A percentile compares a stretch with the other conserved stretches of the same genome.
Conservation (phyloP, 2,888 invertebrate genomes). For the Pycnomerus fuliginosus region DNA sequence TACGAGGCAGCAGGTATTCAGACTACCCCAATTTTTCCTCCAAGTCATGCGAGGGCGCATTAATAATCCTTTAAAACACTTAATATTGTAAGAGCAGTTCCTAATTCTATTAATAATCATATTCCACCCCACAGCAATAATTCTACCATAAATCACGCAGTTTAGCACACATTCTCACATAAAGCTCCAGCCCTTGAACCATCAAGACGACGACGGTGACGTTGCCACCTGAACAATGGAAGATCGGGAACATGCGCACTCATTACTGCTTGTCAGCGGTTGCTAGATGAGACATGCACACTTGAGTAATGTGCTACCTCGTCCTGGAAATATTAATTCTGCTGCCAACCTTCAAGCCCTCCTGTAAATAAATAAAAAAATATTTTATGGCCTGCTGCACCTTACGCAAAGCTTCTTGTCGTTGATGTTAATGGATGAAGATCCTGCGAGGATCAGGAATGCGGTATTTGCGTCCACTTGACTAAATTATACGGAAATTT, state of each 20-base stretch:
- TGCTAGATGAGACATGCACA: constrained; percentile 33
- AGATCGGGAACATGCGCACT: constrained; percentile 33
- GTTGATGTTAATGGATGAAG: constrained; percentile 9
- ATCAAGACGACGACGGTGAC: constrained; percentile 33
- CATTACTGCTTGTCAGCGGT: constrained; percentile 34
- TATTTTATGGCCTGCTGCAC: constrained; percentile 6
- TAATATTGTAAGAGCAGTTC: constrained; percentile 20
- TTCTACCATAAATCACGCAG: constrained; percentile 35
- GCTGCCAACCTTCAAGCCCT: no score
- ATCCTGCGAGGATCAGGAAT: constrained; percentile 7
- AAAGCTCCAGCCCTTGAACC: constrained; percentile 33
- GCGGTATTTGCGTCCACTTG: no score
- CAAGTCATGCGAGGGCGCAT: no score
- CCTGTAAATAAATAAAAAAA: constrained; percentile 15
- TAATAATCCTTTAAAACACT: constrained; percentile 18
- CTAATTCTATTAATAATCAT: constrained; percentile 31
- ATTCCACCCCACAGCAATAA: constrained; percentile 29
- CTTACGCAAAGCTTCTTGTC: constrained; percentile 7
- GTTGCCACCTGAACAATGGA: constrained; percentile 35
- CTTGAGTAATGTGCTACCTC: constrained; percentile 29
- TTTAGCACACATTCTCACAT: constrained; percentile 34
- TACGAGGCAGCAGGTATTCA: no score
- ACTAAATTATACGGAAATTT: no score
- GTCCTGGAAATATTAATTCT: constrained; percentile 27
- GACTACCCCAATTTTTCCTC: no score